Conservation (phyloP, 2,888 invertebrate species). For the Psylliodes chrysocephalus region DNA sequence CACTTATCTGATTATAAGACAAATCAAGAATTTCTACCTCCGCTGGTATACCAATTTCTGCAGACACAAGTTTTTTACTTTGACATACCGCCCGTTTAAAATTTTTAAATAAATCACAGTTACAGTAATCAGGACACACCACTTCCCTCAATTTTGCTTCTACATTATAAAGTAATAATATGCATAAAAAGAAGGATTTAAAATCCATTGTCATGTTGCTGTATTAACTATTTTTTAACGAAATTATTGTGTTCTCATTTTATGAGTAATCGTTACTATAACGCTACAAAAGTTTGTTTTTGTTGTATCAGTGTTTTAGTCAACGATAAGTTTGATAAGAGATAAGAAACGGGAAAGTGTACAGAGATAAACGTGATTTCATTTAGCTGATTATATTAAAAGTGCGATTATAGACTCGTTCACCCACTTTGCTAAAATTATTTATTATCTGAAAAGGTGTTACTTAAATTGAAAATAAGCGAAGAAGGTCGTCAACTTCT, state of each 20-base stretch:
- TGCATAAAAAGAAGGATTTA: conserved; percentile 16
- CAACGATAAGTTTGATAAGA: conserved; percentile 7
- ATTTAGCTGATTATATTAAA: not conserved
- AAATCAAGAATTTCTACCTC: conserved; percentile 70
- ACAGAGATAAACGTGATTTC: not conserved
- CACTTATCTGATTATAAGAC: conserved; percentile 71
- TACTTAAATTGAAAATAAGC: no score
- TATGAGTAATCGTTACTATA: not conserved
- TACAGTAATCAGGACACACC: conserved; percentile 68
- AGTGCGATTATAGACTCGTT: not conserved
- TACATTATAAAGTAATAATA: conserved; percentile 32
- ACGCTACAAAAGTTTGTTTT: not conserved
- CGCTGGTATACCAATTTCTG: conserved; percentile 70
- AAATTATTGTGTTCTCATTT: not conserved
- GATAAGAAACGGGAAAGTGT: conserved; percentile 11
- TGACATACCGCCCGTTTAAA: conserved; percentile 68
- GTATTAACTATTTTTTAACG: not conserved
- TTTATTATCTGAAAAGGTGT: no score
- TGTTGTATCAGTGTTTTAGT: not conserved
- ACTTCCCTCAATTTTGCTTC: conserved; percentile 45
- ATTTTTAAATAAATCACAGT: conserved; percentile 67
- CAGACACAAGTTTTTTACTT: conserved; percentile 69
- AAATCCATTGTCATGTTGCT: conserved; percentile 14
- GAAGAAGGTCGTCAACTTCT: no score
- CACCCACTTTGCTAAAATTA: no score